These are phyloP conservation scores for Bradynema listronoti DNA, from an alignment of 1,140 invertebrate genomes.

Conservation along the genomic window DNA sequence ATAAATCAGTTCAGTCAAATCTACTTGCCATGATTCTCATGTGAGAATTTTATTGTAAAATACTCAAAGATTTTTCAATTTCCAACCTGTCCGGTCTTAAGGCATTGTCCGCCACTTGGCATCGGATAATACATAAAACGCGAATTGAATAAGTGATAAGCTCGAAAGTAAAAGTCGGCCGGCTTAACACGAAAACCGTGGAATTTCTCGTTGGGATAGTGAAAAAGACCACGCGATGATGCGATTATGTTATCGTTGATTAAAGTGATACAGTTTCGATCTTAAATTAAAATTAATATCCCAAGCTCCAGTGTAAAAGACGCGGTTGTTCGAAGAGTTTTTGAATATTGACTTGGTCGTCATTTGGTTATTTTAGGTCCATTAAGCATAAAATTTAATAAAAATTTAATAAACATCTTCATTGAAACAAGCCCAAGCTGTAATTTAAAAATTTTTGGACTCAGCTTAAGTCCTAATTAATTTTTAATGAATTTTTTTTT, in stretches of 20 bases:
- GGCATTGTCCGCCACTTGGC: slow-evolving; percentile 15
- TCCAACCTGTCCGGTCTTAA: slow-evolving; percentile 23
- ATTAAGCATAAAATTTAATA: no score
- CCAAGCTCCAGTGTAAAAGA: no score
- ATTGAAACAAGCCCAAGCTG: no score
- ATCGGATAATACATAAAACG: slow-evolving; percentile 13
- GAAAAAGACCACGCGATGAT: slow-evolving; percentile 39
- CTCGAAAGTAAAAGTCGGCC: slow-evolving; percentile 47
- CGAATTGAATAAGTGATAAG: slow-evolving; percentile 27
- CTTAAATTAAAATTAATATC: slow-evolving; percentile 12
- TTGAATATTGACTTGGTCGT: no score
- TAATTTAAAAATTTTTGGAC: no score
- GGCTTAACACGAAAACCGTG: slow-evolving; percentile 35
- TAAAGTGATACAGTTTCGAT: slow-evolving; percentile 36
- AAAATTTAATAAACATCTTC: no score
- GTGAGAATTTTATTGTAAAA: no score
- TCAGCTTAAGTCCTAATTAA: background rate
- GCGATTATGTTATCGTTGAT: slow-evolving; percentile 46
- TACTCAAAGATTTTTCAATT: slow-evolving; percentile 4
- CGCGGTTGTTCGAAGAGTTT: no score
- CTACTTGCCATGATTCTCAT: no score
- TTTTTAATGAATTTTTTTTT: slow-evolving; percentile 1
- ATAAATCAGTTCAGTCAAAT: no score
- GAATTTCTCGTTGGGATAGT: slow-evolving; percentile 37
- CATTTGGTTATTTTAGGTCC: no score